Conservation (phyloP, 30 jellyfish, hydroid and myxozoan species). For the Morbakka virulenta region DNA sequence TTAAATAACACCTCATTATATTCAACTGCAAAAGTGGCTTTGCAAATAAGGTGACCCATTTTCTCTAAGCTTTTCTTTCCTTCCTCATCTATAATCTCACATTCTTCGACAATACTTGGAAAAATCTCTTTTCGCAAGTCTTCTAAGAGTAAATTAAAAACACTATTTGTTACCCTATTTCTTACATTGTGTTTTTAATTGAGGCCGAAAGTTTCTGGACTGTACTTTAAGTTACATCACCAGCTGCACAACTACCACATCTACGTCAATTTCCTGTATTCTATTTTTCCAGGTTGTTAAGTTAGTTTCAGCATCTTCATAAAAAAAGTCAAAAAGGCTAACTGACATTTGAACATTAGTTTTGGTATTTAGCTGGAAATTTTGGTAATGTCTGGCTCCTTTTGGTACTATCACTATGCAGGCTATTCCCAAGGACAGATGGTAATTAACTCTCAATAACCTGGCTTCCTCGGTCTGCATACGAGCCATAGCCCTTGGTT, state of each 20-base stretch:
- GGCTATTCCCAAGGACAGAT: too few relatives aligned
- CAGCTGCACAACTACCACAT: background rate
- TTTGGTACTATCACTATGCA: too few relatives aligned
- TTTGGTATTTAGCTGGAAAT: too few relatives aligned
- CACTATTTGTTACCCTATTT: conserved; percentile 14
- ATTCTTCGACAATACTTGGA: conserved; percentile 3
- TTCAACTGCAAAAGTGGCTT: conserved; percentile 10
- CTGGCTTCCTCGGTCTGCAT: too few relatives aligned
- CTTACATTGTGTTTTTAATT: conserved; percentile 19
- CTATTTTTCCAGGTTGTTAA: too few relatives aligned
- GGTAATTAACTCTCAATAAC: too few relatives aligned
- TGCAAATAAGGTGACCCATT: conserved; percentile 23
- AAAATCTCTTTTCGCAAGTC: conserved; percentile 6
- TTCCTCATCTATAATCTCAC: background rate
- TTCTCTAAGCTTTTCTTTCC: background rate
- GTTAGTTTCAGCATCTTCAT: too few relatives aligned
- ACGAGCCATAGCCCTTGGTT: too few relatives aligned
- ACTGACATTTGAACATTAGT: too few relatives aligned
- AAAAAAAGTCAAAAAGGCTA: too few relatives aligned
- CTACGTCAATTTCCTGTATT: too few relatives aligned
- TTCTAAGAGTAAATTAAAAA: background rate
- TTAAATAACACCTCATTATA: background rate
- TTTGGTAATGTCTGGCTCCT: too few relatives aligned
- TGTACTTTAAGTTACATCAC: background rate
- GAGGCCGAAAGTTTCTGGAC: background rate